A percentile compares a stretch with the other conserved stretches of the same genome.
These are phyloP conservation scores for Diarsia brunnea DNA, from an alignment of 2,888 invertebrate genomes.

Conservation along the genomic window DNA sequence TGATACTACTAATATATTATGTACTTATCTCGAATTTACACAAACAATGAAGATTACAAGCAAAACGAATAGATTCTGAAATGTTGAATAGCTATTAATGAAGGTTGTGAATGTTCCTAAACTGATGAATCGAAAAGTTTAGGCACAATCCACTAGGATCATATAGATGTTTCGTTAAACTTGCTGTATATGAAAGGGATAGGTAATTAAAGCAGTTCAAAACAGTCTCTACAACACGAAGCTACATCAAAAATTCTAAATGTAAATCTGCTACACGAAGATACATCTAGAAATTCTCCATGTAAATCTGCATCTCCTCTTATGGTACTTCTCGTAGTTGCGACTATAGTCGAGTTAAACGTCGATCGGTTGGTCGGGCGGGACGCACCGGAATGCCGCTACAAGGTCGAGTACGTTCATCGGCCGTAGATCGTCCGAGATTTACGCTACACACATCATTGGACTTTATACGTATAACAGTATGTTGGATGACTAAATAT, in stretches of 20 bases:
- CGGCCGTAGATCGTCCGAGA: conserved; percentile 80
- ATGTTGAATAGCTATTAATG: neutral
- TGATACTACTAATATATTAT: neutral
- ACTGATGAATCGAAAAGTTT: neutral
- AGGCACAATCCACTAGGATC: neutral
- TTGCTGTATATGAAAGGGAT: neutral
- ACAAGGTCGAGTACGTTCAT: conserved; percentile 88
- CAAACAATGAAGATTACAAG: neutral
- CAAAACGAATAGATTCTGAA: neutral
- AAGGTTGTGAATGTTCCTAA: neutral
- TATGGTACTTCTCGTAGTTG: conserved; percentile 36
- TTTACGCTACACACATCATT: conserved; percentile 67
- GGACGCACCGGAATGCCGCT: conserved; percentile 79
- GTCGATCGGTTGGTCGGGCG: conserved; percentile 46
- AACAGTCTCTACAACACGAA: neutral
- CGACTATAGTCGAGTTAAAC: conserved; percentile 55
- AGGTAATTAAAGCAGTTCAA: neutral
- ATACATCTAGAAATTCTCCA: conserved; percentile 4
- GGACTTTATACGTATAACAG: conserved; percentile 32
- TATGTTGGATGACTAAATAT: conserved; percentile 29
- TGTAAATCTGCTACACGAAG: conserved; percentile 19
- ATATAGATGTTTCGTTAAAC: neutral
- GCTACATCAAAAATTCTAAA: conserved; percentile 2
- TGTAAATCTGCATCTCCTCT: conserved; percentile 30
- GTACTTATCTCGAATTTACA: neutral